phyloP scores from a whole-genome alignment of 1,140 invertebrate genomes.

The Akabosia matsudoensis region DNA sequence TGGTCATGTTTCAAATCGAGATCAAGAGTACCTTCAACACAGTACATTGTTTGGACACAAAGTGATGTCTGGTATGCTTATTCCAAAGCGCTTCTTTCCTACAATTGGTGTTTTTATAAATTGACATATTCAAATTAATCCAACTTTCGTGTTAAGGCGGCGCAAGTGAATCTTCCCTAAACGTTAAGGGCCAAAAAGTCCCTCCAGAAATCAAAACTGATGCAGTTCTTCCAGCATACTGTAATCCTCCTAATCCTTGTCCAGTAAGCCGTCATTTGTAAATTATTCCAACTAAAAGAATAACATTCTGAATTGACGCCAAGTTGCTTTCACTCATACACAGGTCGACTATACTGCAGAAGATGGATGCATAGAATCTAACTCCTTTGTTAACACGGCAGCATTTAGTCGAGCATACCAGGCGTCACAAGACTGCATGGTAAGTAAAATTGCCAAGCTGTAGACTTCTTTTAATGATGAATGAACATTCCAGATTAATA shows the following conservation, averaged over 20 bases:
- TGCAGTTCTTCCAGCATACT: constrained; percentile 85
- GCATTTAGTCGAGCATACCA: constrained; percentile 93
- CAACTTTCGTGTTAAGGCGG: background rate
- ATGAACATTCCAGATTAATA: background rate
- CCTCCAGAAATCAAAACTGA: constrained; percentile 80
- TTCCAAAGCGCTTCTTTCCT: background rate
- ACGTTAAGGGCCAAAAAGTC: constrained; percentile 48
- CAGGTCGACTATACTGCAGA: constrained; percentile 69
- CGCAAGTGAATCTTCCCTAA: constrained; percentile 3
- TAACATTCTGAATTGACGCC: too few species aligned
- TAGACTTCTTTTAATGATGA: background rate
- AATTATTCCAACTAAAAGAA: constrained; percentile 18
- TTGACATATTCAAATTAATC: background rate
- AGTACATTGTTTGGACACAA: constrained; percentile 82
- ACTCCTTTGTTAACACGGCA: constrained; percentile 89
- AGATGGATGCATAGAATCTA: constrained; percentile 76
- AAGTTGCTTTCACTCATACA: background rate
- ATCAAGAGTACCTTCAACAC: constrained; percentile 86
- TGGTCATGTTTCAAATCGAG: constrained; percentile 71
- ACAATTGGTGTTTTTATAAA: constrained; percentile 7
- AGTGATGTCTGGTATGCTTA: constrained; percentile 61
- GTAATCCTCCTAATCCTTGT: constrained; percentile 98
- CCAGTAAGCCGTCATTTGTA: constrained; percentile 59
- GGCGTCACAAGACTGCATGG: constrained; percentile 85
- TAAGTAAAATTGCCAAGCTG: background rate